A percentile compares a stretch with the other conserved stretches of the same genome.
Evolutionary conservation across 2,888 invertebrate species (phyloP).

Genomic region (Branchellion lobata): DNA sequence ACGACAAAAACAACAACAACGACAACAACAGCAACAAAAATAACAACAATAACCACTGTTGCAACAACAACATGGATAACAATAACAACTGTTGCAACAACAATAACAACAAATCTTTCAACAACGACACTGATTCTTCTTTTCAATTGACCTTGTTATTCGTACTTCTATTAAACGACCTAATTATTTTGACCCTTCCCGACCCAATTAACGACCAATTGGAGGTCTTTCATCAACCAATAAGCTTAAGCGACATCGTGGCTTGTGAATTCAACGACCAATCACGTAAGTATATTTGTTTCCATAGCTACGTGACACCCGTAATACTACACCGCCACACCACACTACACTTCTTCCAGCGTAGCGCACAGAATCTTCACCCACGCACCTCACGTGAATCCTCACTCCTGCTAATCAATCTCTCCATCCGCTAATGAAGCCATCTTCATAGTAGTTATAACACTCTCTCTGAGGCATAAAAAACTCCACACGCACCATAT

Average conservation of each 20-base stretch:
- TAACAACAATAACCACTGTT: background rate
- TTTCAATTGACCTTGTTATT: constrained; percentile 50
- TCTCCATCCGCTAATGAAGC: no score
- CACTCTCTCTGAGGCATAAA: no score
- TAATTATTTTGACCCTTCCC: constrained; percentile 55
- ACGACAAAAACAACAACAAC: constrained; percentile 13
- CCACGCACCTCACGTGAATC: no score
- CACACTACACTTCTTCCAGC: no score
- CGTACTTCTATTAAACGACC: constrained; percentile 57
- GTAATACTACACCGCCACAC: no score
- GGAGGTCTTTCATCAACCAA: constrained; percentile 55
- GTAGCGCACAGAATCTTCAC: no score
- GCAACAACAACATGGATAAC: background rate
- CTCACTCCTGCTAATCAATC: no score
- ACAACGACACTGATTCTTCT: background rate
- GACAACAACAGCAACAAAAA: background rate
- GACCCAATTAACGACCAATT: constrained; percentile 54
- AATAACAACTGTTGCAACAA: background rate
- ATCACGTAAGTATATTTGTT: constrained; percentile 43
- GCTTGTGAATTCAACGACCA: constrained; percentile 38
- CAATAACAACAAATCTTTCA: background rate
- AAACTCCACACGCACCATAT: no score
- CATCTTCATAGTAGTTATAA: no score
- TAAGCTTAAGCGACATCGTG: constrained; percentile 54
- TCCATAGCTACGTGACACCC: no score